Conservation (phyloP, 1,140 invertebrate genomes). For the Nasonia longicornis region DNA sequence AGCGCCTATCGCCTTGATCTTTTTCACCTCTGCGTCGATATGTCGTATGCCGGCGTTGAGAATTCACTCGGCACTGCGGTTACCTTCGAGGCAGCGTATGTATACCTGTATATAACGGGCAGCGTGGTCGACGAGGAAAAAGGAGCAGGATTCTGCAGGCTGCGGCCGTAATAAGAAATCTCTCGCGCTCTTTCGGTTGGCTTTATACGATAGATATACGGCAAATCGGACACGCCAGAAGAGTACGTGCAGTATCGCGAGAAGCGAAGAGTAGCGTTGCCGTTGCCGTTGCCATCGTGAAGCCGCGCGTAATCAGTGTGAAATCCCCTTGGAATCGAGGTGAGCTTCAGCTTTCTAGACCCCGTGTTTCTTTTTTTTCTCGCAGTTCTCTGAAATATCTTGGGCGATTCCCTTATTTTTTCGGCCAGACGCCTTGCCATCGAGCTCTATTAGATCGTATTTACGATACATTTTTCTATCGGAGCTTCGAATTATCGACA, state of each 20-base stretch:
- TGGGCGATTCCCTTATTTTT: not conserved
- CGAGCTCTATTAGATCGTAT: not conserved
- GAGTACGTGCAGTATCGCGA: conserved; percentile 31
- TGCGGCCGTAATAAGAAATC: conserved; percentile 27
- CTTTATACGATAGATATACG: conserved; percentile 24
- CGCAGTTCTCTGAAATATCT: not conserved
- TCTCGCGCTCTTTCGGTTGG: not conserved
- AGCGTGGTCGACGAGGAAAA: conserved; percentile 17
- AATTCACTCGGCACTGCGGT: conserved; percentile 24
- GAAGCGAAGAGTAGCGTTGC: conserved; percentile 7
- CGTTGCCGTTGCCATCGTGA: conserved; percentile 2
- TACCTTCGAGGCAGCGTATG: not conserved
- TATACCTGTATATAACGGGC: not conserved
- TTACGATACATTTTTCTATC: not conserved
- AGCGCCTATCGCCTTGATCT: not conserved
- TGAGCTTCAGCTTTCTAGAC: conserved; percentile 7
- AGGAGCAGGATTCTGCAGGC: conserved; percentile 3
- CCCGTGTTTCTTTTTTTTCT: not conserved
- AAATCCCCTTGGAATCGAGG: conserved; percentile 44
- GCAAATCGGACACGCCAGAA: not conserved
- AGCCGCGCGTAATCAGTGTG: conserved; percentile 45
- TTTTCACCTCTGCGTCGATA: not conserved
- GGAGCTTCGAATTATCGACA: not conserved
- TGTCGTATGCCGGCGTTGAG: not conserved
- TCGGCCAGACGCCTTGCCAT: not conserved